Conservation (phyloP, 2,113 vertebrate species). For the Gracilinanus agilis region DNA sequence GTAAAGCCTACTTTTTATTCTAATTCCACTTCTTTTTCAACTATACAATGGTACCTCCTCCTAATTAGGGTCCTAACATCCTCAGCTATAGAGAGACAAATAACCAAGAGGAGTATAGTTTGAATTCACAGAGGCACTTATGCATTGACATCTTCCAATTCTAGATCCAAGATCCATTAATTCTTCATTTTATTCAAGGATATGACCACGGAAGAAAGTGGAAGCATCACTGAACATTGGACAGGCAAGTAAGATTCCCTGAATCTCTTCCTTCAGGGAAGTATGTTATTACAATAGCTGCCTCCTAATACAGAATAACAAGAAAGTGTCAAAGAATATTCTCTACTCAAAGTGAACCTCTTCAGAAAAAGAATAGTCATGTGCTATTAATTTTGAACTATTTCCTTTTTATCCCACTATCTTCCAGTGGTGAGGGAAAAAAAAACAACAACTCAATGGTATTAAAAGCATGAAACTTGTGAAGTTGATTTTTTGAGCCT, state of each 20-base stretch:
- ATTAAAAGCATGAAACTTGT: neutral
- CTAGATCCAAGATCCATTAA: neutral
- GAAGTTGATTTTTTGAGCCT: neutral
- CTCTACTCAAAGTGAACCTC: neutral
- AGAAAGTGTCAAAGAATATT: neutral
- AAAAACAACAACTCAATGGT: neutral
- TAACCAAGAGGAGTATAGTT: neutral
- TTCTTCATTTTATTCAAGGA: neutral
- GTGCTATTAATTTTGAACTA: neutral
- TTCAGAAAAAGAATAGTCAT: neutral
- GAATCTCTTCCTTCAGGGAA: neutral
- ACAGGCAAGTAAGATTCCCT: neutral
- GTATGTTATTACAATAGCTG: neutral
- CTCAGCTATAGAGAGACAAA: neutral
- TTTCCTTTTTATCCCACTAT: neutral
- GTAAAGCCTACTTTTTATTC: neutral
- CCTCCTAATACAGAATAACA: neutral
- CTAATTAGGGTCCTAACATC: neutral
- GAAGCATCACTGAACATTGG: neutral
- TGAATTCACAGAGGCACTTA: no score
- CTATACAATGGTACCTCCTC: neutral
- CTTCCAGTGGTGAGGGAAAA: neutral
- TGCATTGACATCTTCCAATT: neutral
- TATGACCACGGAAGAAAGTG: neutral
- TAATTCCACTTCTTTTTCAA: neutral